phyloP scores from a whole-genome alignment of 2,113 vertebrate species.

The Prunella himalayana region DNA sequence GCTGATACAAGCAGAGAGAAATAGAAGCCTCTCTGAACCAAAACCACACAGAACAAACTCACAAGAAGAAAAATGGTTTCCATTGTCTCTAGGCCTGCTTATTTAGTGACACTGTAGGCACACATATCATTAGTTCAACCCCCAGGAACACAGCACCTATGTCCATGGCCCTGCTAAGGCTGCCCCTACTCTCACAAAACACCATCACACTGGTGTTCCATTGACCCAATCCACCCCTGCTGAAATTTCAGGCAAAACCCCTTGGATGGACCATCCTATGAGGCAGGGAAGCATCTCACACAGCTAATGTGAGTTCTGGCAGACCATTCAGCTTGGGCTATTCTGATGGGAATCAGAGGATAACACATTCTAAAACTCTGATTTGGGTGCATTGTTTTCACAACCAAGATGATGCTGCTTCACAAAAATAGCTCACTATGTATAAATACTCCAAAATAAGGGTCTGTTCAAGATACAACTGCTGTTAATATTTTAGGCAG shows the following conservation, averaged over 20 bases:
- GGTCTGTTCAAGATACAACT: not conserved
- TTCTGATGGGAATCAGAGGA: not conserved
- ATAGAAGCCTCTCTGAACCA: not conserved
- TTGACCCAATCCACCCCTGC: not conserved
- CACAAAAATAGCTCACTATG: not conserved
- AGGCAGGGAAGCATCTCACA: not conserved
- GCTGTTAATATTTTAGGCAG: not conserved
- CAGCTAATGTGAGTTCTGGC: not conserved
- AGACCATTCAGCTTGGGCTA: accelerated
- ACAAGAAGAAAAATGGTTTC: not conserved
- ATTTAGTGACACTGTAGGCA: not conserved
- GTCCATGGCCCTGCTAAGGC: not conserved
- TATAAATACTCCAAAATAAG: not conserved
- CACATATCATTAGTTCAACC: not conserved
- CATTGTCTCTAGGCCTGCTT: not conserved
- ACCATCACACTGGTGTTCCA: not conserved
- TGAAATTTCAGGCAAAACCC: not conserved
- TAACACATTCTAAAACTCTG: not conserved
- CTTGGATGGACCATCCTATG: not conserved
- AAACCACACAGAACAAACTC: not conserved
- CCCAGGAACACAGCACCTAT: not conserved
- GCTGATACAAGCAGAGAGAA: not conserved
- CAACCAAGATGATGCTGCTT: not conserved
- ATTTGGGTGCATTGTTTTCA: not conserved
- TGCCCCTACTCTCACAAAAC: not conserved